Conservation (phyloP, 2,797 vertebrate species). For the Characodon lateralis region DNA sequence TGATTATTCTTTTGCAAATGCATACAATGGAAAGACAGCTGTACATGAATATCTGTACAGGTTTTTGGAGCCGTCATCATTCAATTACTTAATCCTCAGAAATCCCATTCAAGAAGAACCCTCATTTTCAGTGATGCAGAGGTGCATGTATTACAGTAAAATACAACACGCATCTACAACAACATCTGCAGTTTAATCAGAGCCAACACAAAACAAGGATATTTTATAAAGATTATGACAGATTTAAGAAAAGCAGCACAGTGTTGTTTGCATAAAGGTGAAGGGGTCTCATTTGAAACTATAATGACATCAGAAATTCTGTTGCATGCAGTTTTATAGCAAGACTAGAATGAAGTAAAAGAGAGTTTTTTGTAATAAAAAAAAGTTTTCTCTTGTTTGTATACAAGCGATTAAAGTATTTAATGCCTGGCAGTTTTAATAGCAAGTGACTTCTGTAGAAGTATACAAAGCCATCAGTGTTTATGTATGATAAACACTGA, state of each 20-base stretch:
- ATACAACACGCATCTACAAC: too few species aligned
- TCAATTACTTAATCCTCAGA: neutral
- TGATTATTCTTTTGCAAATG: neutral
- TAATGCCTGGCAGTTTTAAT: constrained; percentile 43
- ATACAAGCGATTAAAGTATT: neutral
- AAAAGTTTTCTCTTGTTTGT: neutral
- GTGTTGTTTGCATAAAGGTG: neutral
- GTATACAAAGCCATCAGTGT: constrained; percentile 68
- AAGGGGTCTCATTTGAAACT: neutral
- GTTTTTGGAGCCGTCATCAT: neutral
- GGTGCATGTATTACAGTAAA: too few species aligned
- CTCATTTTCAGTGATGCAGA: neutral
- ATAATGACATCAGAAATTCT: neutral
- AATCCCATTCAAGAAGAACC: too few species aligned
- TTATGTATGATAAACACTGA: constrained; percentile 74
- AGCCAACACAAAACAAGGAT: too few species aligned
- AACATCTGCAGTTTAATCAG: too few species aligned
- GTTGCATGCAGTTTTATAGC: neutral
- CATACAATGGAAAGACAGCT: neutral
- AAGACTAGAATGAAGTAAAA: neutral
- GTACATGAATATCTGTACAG: neutral
- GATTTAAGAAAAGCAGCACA: neutral
- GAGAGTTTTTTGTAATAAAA: too few species aligned
- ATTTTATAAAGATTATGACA: neutral
- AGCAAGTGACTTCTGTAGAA: constrained; percentile 48